phyloP scores from a whole-genome alignment of 2,888 invertebrate species.

The Mylabris sibirica region DNA sequence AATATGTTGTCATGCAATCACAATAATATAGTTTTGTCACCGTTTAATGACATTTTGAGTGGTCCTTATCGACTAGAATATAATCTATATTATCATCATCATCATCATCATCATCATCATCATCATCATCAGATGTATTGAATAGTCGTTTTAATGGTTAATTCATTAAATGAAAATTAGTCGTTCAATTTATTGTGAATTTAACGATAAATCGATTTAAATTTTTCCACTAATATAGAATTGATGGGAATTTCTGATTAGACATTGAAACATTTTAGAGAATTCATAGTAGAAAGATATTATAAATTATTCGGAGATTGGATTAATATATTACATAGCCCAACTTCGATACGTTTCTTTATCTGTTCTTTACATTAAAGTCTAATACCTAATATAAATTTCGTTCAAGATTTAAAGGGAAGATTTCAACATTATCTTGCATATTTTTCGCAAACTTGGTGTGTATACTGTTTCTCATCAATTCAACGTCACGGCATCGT shows the following conservation, averaged over 20 bases:
- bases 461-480: slow-evolving; percentile 29
- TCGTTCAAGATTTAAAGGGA: slow-evolving; percentile 32
- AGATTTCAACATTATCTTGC: slow-evolving; percentile 32
- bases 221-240: slow-evolving; percentile 33
- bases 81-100: background rate
- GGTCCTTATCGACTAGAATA: slow-evolving; percentile 26
- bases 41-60: slow-evolving; percentile 24
- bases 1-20: slow-evolving; percentile 21
- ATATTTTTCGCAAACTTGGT: slow-evolving; percentile 30
- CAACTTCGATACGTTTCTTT: slow-evolving; percentile 28
- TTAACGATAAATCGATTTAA: slow-evolving; percentile 33
- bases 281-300: slow-evolving; percentile 23
- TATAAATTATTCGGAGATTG: slow-evolving; percentile 30
- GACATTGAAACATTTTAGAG: slow-evolving; percentile 13
- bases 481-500: slow-evolving; percentile 34
- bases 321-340: slow-evolving; percentile 33
- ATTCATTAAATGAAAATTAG: slow-evolving; percentile 31
- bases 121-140: slow-evolving; percentile 25
- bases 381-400: slow-evolving; percentile 38
- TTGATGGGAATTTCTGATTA: slow-evolving; percentile 25
- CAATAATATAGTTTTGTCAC: slow-evolving; percentile 22
- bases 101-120: slow-evolving; percentile 10
- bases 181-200: slow-evolving; percentile 33
- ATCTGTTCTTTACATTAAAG: slow-evolving; percentile 33
- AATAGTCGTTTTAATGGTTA: slow-evolving; percentile 33